phyloP scores from a whole-genome alignment of 2,888 invertebrate genomes.

The Diaphora mendica region DNA sequence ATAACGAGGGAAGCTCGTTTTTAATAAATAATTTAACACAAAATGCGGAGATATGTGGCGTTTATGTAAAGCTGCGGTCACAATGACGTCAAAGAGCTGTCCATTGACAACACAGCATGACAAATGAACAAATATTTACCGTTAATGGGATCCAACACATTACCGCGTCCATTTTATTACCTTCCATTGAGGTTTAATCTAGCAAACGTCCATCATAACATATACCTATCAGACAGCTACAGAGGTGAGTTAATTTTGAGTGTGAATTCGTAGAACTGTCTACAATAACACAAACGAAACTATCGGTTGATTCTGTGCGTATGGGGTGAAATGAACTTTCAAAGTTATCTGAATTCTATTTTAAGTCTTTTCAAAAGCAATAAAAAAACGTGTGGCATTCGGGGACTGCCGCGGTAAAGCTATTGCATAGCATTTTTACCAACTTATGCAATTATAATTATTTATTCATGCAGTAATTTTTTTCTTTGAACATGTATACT shows the following conservation, averaged over 20 bases:
- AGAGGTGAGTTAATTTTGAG: constrained; percentile 43
- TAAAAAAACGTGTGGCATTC: too few species aligned
- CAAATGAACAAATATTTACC: constrained; percentile 77
- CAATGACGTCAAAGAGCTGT: constrained; percentile 58
- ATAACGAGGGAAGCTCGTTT: constrained; percentile 37
- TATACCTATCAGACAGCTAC: constrained; percentile 27
- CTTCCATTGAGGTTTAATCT: constrained; percentile 52
- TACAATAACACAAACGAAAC: constrained; percentile 28
- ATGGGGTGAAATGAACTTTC: constrained; percentile 10
- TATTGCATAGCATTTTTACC: too few species aligned
- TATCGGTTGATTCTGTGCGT: constrained; percentile 17
- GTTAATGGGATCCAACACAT: constrained; percentile 72
- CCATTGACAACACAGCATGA: constrained; percentile 59
- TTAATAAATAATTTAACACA: constrained; percentile 45
- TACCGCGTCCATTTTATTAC: constrained; percentile 61
- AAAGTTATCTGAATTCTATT: neutral
- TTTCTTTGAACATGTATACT: too few species aligned
- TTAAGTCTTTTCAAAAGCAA: neutral
- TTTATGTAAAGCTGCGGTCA: constrained; percentile 52
- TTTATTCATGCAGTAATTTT: too few species aligned
- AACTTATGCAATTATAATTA: too few species aligned
- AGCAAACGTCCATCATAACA: constrained; percentile 36
- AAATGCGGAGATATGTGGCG: constrained; percentile 40
- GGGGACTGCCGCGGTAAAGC: too few species aligned
- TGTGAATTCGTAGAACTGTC: constrained; percentile 31